Conservation (phyloP, 2,113 vertebrate species). For the Pao palembangensis region DNA sequence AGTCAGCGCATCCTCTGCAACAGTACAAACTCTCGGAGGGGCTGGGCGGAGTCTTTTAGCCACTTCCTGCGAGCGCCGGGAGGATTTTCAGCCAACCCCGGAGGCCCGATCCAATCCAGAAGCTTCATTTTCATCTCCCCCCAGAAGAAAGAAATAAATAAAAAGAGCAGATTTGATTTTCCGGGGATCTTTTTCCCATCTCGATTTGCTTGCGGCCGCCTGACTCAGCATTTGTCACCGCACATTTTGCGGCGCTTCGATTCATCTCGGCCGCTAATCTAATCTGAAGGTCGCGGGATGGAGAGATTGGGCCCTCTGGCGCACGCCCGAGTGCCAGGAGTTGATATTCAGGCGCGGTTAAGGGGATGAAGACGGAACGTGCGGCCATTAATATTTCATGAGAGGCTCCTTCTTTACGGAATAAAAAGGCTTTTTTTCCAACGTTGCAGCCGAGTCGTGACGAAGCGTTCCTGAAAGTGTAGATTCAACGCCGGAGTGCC, state of each 20-base stretch:
- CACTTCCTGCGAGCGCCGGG: slow-evolving; percentile 5
- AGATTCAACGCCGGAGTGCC: slow-evolving; percentile 18
- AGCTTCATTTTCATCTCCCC: slow-evolving; percentile 13
- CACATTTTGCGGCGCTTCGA: slow-evolving; percentile 35
- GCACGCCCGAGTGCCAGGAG: slow-evolving; percentile 41
- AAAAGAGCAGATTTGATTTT: slow-evolving; percentile 31
- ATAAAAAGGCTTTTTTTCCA: slow-evolving; percentile 31
- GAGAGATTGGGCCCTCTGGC: slow-evolving; percentile 11
- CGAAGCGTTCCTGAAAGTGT: slow-evolving; percentile 35
- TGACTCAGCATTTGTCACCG: slow-evolving; percentile 57
- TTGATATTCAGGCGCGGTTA: slow-evolving; percentile 46
- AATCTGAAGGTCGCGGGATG: slow-evolving; percentile 52
- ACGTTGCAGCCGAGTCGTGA: slow-evolving; percentile 37
- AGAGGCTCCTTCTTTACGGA: slow-evolving; percentile 39
- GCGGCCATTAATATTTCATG: slow-evolving; percentile 54
- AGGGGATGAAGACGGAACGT: slow-evolving; percentile 50
- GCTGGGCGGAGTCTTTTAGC: no score
- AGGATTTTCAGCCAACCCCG: slow-evolving; percentile 26
- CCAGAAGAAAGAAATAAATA: slow-evolving; percentile 8
- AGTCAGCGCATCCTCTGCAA: background rate
- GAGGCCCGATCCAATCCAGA: slow-evolving; percentile 30
- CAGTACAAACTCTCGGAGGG: no score
- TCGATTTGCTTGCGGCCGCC: slow-evolving; percentile 54
- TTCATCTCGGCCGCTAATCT: slow-evolving; percentile 54
- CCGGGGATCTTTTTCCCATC: slow-evolving; percentile 35